Base-by-base conservation (phyloP, 2,888 invertebrate genomes). In the Mayetiola destructor region DNA sequence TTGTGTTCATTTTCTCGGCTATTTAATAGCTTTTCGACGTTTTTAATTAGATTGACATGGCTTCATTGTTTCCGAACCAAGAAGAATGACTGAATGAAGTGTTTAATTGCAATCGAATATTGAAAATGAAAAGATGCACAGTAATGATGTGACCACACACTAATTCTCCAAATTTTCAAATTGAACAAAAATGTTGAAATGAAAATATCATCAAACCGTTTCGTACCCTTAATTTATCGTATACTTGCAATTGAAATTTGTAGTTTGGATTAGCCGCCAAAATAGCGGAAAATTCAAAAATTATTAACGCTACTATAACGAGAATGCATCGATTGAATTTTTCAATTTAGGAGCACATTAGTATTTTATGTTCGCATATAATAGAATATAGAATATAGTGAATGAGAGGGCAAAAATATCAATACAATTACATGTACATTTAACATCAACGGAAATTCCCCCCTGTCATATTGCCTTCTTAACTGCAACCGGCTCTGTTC, bases 11-110 rank as follows among this genome's bases (percentile, higher is more conserved):
- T 27, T 48, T 48, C 48, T 48, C n/a, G 48, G 48, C 48, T 16
- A 48, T 27, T 48, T 48, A 48, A 48, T 48, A n/a, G 29, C 23
- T n/a, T 23, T 42, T 27, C 27, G 48, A 48, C 27, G 23, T 48
- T 48, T 48, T 48, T 48, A 48, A 48, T 48, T 48, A 48, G 48
- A 27, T 48, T 48, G 48, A 48, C 48, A 48, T 48, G 48, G 48
- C 27, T 10, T 23, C 27, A 48, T 27, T 48, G 48, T 48, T 48
- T 27, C 4, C n/a, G n/a, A n/a, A n/a, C n/a, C n/a, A n/a, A n/a
- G 29, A 27, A 48, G 48, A n/a, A 16, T 48, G 23, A 48, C 48
- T 16, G 27, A 23, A 48, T 27, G 29, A 4, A 4, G 16, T 48
- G 48, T 27, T 48, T 48, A 48, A 48, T 48, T 16, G 48, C 27